phyloP scores from a whole-genome alignment of 2,888 invertebrate species.

The Liposcelis brunnea region DNA sequence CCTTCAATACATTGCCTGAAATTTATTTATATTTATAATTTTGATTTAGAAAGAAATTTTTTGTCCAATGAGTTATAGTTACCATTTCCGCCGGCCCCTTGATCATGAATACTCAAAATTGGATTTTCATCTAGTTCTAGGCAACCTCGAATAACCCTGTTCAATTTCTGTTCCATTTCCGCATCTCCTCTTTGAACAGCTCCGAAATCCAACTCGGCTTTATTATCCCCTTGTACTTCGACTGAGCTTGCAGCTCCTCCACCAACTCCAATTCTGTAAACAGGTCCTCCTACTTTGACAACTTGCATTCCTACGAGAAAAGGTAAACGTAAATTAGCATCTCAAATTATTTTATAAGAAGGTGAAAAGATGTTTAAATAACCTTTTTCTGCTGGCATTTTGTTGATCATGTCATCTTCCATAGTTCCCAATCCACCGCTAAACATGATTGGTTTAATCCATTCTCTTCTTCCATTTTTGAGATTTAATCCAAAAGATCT shows the following conservation, averaged over 20 bases:
- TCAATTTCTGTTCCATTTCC: slow-evolving; percentile 97
- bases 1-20: slow-evolving; percentile 87
- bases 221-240: slow-evolving; percentile 72
- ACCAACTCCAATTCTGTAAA: slow-evolving; percentile 94
- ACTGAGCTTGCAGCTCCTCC: slow-evolving; percentile 97
- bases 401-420: slow-evolving; percentile 63
- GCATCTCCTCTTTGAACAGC: slow-evolving; percentile 94
- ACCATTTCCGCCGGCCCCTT: slow-evolving; percentile 95
- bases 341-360: slow-evolving; percentile 4
- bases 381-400: slow-evolving; percentile 58
- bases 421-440: slow-evolving; percentile 90
- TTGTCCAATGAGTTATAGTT: slow-evolving; percentile 9
- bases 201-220: slow-evolving; percentile 76
- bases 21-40: too few relatives aligned
- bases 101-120: slow-evolving; percentile 91
- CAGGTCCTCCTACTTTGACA: slow-evolving; percentile 92
- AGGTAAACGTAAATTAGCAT: slow-evolving; percentile 2
- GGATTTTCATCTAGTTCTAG: slow-evolving; percentile 76
- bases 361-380: slow-evolving; percentile 5
- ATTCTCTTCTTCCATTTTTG: slow-evolving; percentile 61
- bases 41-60: not conserved
- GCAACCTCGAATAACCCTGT: slow-evolving; percentile 83
- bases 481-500: slow-evolving; percentile 72
- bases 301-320: slow-evolving; percentile 56
- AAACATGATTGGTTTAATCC: slow-evolving; percentile 98